A percentile compares a stretch with the other conserved stretches of the same genome.
phyloP scores from a whole-genome alignment of 2,797 vertebrate species.

The Acipenser ruthenus region DNA sequence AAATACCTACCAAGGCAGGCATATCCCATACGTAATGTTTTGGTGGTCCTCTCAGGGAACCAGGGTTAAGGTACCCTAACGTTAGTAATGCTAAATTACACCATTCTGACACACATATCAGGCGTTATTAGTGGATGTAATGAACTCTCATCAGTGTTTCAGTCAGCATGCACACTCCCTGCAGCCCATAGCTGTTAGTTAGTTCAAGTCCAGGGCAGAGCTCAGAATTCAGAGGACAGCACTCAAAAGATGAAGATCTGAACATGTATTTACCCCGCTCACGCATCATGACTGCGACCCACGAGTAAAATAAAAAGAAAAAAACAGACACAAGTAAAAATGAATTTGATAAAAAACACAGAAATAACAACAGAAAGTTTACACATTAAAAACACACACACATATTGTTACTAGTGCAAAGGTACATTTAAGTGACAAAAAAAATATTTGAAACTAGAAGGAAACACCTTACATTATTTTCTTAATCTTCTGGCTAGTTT shows the following conservation, averaged over 20 bases:
- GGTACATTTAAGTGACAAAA: too few species aligned
- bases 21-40: too few species aligned
- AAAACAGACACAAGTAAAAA: constrained; percentile 65
- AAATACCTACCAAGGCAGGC: too few species aligned
- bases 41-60: too few species aligned
- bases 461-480: too few species aligned
- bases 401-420: not conserved
- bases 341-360: constrained; percentile 57
- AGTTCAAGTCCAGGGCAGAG: constrained; percentile 10
- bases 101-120: constrained; percentile 43
- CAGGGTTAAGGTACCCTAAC: constrained; percentile 18
- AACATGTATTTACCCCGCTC: constrained; percentile 96
- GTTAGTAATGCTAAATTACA: constrained; percentile 44
- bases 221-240: constrained; percentile 51
- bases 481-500: too few species aligned
- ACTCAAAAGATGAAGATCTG: constrained; percentile 64
- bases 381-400: constrained; percentile 10
- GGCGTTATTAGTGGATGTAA: constrained; percentile 39
- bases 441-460: too few species aligned
- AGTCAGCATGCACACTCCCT: constrained; percentile 58
- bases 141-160: constrained; percentile 33
- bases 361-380: constrained; percentile 42
- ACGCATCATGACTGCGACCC: constrained; percentile 95
- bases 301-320: constrained; percentile 70
- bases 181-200: constrained; percentile 42